These are phyloP conservation scores for Discoglossus pictus DNA, from an alignment of 2,797 vertebrate genomes.

Conservation along the genomic window DNA sequence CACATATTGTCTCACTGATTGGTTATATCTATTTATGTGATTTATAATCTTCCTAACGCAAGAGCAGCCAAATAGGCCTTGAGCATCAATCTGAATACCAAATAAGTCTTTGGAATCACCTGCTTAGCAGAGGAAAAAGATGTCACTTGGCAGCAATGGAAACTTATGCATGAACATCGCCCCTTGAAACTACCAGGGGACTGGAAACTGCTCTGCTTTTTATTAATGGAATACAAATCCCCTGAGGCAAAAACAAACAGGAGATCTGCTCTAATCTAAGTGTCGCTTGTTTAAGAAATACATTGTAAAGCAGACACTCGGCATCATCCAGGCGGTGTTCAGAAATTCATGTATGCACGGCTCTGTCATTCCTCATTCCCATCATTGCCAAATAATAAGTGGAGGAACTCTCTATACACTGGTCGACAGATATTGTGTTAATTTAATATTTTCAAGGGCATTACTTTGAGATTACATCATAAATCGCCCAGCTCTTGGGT, in stretches of 20 bases:
- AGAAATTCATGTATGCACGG: constrained; percentile 46
- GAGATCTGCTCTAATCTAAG: constrained; percentile 31
- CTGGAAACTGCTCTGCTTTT: neutral
- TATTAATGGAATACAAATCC: constrained; percentile 9
- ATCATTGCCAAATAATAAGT: constrained; percentile 38
- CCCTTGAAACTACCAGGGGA: neutral
- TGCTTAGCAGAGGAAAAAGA: constrained; percentile 1
- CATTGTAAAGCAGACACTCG: constrained; percentile 29
- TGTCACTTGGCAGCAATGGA: constrained; percentile 6
- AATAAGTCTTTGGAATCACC: too few species aligned
- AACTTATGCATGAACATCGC: neutral
- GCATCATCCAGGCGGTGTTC: constrained; percentile 31
- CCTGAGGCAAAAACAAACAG: constrained; percentile 52
- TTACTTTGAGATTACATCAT: too few species aligned
- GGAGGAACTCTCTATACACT: neutral
- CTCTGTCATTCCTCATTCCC: constrained; percentile 48
- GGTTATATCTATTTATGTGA: too few species aligned
- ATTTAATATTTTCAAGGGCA: neutral
- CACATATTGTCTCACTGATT: too few species aligned
- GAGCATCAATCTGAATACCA: too few species aligned
- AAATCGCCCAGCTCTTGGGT: too few species aligned
- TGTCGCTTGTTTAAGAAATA: constrained; percentile 54
- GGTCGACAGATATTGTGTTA: neutral
- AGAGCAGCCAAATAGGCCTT: too few species aligned
- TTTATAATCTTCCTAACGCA: too few species aligned